phyloP scores from a whole-genome alignment of 53 echinoderm and acorn worm species.

The Holothuria scabra region DNA sequence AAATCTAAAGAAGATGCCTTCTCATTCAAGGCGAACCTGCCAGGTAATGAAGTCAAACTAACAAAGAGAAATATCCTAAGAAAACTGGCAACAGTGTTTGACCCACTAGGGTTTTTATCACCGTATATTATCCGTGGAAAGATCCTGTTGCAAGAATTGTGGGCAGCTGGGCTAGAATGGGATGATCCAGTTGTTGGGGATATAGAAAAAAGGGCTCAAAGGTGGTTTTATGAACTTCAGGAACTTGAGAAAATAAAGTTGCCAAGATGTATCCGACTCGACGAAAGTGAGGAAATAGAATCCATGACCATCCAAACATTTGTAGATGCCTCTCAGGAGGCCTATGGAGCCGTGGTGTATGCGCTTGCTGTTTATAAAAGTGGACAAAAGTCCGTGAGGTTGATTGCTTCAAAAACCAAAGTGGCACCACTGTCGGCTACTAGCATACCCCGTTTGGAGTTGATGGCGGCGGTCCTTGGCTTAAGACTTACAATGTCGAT shows the following conservation, averaged over 20 bases:
- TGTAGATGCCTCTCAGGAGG: slow-evolving; percentile 48
- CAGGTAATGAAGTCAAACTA: not conserved
- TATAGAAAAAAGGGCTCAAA: not conserved
- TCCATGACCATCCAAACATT: slow-evolving; percentile 21
- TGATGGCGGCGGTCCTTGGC: slow-evolving; percentile 29
- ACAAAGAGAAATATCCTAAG: slow-evolving; percentile 19
- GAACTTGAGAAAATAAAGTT: slow-evolving; percentile 4
- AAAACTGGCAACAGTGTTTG: slow-evolving; percentile 14
- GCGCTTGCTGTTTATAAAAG: not conserved
- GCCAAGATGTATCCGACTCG: slow-evolving; percentile 6
- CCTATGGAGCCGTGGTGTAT: slow-evolving; percentile 45
- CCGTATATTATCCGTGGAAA: slow-evolving; percentile 18
- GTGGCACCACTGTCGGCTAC: slow-evolving; percentile 22
- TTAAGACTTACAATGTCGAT: slow-evolving; percentile 28
- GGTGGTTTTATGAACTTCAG: not conserved
- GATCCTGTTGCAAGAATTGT: slow-evolving; percentile 22
- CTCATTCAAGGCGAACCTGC: not conserved
- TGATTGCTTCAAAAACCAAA: slow-evolving; percentile 37
- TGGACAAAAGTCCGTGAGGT: not conserved
- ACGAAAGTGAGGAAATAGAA: slow-evolving; percentile 4
- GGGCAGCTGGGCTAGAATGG: slow-evolving; percentile 13
- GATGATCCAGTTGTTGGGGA: slow-evolving; percentile 17
- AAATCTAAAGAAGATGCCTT: slow-evolving; percentile 23
- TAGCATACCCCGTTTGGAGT: slow-evolving; percentile 46
- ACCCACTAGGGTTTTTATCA: slow-evolving; percentile 33